A percentile compares a stretch with the other conserved stretches of the same genome.
These are phyloP conservation scores for Drosophila kanekoi DNA, from an alignment of 2,888 invertebrate species.

Conservation along the genomic window DNA sequence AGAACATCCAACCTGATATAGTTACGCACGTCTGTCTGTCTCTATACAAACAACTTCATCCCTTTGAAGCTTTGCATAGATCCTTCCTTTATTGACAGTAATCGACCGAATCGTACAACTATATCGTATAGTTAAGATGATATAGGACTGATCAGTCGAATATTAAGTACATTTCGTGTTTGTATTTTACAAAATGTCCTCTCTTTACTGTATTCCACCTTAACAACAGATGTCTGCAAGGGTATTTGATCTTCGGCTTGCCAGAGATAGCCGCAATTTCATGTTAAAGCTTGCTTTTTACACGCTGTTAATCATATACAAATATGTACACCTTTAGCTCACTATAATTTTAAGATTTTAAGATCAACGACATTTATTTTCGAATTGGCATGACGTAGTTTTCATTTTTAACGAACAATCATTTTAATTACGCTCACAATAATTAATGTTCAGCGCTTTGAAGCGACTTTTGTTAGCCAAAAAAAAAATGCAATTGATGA, in stretches of 20 bases:
- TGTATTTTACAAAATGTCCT: no score
- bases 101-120: no score
- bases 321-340: slow-evolving; percentile 15
- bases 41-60: no score
- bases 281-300: slow-evolving; percentile 25
- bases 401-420: slow-evolving; percentile 47
- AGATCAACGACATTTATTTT: slow-evolving; percentile 52
- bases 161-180: no score
- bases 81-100: no score
- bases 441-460: slow-evolving; percentile 36
- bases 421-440: slow-evolving; percentile 15
- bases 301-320: slow-evolving; percentile 2
- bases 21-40: no score
- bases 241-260: slow-evolving; percentile 1
- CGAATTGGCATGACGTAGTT: slow-evolving; percentile 63
- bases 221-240: background rate
- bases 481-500: slow-evolving; percentile 21
- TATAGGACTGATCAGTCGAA: no score
- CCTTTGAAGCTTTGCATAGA: no score
- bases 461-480: slow-evolving; percentile 25
- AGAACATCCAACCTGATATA: no score
- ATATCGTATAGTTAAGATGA: no score
- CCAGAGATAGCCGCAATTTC: background rate
- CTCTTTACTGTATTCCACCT: no score
- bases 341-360: slow-evolving; percentile 39